A percentile compares a stretch with the other conserved stretches of the same genome.
phyloP scores from a whole-genome alignment of 2,888 invertebrate species.

The Neria commutata region DNA sequence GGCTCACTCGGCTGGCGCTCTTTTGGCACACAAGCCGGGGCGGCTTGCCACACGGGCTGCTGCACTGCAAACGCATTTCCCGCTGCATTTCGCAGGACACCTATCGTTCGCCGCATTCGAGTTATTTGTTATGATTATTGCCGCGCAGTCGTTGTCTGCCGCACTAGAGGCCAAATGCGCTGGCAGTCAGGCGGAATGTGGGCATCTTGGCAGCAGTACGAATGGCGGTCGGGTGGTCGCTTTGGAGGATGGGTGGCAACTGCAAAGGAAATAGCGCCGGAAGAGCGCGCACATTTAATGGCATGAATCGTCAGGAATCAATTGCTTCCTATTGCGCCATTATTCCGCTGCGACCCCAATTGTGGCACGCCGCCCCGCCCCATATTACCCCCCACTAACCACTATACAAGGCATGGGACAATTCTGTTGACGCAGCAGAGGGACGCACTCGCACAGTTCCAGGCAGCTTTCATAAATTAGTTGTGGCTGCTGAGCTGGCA shows the following conservation, averaged over 20 bases:
- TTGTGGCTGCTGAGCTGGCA: too few species aligned
- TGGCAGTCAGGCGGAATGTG: too few species aligned
- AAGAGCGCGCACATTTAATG: background rate
- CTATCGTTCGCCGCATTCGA: constrained; percentile 35
- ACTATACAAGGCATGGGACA: too few species aligned
- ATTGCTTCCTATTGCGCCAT: background rate
- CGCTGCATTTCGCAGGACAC: constrained; percentile 53
- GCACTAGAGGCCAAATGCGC: background rate
- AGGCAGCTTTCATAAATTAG: too few species aligned
- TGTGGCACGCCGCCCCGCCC: background rate
- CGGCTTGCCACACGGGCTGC: constrained; percentile 28
- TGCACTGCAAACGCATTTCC: constrained; percentile 52
- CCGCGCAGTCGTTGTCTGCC: background rate
- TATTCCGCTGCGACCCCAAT: background rate
- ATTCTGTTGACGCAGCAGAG: too few species aligned
- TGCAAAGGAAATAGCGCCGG: background rate
- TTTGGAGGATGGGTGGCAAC: too few species aligned
- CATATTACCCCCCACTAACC: too few species aligned
- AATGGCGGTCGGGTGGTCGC: background rate
- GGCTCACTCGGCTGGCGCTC: constrained; percentile 17
- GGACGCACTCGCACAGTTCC: too few species aligned
- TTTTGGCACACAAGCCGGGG: constrained; percentile 19
- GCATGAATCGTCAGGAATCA: background rate
- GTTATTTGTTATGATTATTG: background rate
- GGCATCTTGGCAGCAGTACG: background rate